phyloP scores from a whole-genome alignment of 1,140 invertebrate genomes.

The Megathymus violae region DNA sequence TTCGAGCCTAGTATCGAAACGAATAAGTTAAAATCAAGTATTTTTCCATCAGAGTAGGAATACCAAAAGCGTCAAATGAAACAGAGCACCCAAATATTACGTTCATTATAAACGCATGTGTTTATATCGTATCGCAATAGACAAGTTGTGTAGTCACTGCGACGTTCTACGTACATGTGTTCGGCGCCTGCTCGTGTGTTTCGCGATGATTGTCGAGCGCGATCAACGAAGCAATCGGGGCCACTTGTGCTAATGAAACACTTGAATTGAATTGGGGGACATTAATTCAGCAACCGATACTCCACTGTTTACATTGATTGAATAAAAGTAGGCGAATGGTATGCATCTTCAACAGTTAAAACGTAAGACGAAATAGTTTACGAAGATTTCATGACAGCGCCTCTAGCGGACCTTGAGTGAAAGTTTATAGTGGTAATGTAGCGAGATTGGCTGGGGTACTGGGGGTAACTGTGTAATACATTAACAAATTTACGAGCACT shows the following conservation, averaged over 20 bases:
- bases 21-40: too few relatives aligned
- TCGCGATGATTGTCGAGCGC: conserved; percentile 57
- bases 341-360: conserved; percentile 28
- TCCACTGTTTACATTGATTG: conserved; percentile 66
- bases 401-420: too few relatives aligned
- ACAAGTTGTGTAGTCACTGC: not conserved
- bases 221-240: conserved; percentile 81
- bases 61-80: too few relatives aligned
- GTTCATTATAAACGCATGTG: too few relatives aligned
- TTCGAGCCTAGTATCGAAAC: too few relatives aligned
- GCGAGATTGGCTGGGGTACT: too few relatives aligned
- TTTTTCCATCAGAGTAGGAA: too few relatives aligned
- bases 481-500: too few relatives aligned
- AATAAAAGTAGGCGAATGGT: conserved; percentile 48
- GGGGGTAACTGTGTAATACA: too few relatives aligned
- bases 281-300: conserved; percentile 75
- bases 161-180: conserved; percentile 6
- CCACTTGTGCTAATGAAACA: conserved; percentile 83
- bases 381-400: not conserved
- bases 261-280: conserved; percentile 83
- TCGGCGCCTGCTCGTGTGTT: conserved; percentile 49
- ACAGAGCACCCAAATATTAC: too few relatives aligned
- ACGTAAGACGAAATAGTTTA: conserved; percentile 1
- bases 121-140: too few relatives aligned
- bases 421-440: too few relatives aligned